Conservation (phyloP, 2,888 invertebrate genomes). For the Trichopria drosophilae region DNA sequence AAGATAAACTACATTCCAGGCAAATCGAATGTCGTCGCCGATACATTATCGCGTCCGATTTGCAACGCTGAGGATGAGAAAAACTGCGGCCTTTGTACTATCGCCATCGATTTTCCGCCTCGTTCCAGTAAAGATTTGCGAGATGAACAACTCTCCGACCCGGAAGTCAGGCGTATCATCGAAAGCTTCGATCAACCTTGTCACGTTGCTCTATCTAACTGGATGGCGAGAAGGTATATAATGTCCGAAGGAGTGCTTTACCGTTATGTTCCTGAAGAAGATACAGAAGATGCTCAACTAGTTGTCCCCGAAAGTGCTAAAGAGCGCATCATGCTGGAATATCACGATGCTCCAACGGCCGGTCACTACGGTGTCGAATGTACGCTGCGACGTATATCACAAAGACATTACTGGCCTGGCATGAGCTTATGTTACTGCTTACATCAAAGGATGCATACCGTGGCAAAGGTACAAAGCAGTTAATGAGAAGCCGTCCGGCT, state of each 20-base stretch:
- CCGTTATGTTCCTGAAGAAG: slow-evolving; percentile 29
- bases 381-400: slow-evolving; percentile 25
- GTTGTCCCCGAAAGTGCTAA: slow-evolving; percentile 19
- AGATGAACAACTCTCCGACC: too few species aligned
- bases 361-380: slow-evolving; percentile 12
- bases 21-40: too few species aligned
- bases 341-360: slow-evolving; percentile 32
- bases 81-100: too few species aligned
- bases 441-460: slow-evolving; percentile 39
- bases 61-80: too few species aligned
- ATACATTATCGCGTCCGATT: too few species aligned
- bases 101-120: too few species aligned
- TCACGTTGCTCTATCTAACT: too few species aligned
- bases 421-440: slow-evolving; percentile 40
- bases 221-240: background rate
- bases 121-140: too few species aligned
- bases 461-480: slow-evolving; percentile 47
- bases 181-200: too few species aligned
- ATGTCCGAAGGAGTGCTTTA: slow-evolving; percentile 35
- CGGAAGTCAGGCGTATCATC: too few species aligned
- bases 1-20: too few species aligned
- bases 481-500: slow-evolving; percentile 47
- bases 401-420: slow-evolving; percentile 42
- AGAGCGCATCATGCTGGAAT: slow-evolving; percentile 5
- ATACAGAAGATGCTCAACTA: slow-evolving; percentile 36